A percentile compares a stretch with the other conserved stretches of the same genome.
Evolutionary conservation across 2,113 vertebrate genomes (phyloP).

Genomic region (Oreochromis aureus): DNA sequence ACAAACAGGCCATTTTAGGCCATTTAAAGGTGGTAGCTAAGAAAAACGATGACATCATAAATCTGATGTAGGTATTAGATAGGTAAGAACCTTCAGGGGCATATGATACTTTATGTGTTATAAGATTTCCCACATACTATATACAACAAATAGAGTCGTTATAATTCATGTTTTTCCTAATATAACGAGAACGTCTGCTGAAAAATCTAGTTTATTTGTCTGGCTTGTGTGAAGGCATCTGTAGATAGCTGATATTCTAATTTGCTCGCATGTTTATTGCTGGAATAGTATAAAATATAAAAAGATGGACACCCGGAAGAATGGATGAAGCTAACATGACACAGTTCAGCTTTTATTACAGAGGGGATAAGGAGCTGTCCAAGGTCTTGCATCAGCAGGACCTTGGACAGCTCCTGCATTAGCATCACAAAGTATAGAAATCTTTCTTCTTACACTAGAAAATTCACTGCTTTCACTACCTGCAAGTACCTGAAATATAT

Average conservation of each 20-base stretch:
- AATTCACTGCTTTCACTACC: background rate
- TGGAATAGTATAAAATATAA: background rate
- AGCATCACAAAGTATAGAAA: background rate
- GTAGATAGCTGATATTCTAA: background rate
- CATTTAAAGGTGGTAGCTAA: background rate
- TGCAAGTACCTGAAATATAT: background rate
- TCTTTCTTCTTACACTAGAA: background rate
- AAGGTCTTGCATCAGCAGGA: background rate
- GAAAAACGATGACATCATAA: background rate
- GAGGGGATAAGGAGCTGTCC: background rate
- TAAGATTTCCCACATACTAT: background rate
- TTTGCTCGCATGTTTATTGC: background rate
- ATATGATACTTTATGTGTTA: background rate
- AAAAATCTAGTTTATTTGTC: background rate
- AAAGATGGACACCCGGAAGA: background rate
- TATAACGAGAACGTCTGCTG: background rate
- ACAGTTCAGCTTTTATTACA: background rate
- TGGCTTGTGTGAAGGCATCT: background rate
- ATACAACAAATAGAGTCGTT: background rate
- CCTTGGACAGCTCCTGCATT: background rate
- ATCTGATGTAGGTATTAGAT: background rate
- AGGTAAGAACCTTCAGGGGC: background rate
- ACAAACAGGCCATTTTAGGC: background rate
- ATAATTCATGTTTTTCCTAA: background rate
- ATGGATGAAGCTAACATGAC: background rate